These are phyloP conservation scores for Cybosia mesomella DNA, from an alignment of 2,888 invertebrate genomes.

Conservation along the genomic window DNA sequence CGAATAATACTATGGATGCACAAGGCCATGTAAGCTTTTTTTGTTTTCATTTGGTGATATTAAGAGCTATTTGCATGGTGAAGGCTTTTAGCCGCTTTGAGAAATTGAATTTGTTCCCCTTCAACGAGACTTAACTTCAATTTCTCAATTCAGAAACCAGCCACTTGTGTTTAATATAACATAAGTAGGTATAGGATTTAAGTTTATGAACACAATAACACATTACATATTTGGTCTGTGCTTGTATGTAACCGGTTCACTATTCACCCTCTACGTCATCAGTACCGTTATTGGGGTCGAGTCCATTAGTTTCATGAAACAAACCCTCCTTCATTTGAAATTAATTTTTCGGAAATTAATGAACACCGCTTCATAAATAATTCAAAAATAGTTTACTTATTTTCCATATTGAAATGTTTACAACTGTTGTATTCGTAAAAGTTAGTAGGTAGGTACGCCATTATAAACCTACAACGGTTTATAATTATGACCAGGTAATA, in stretches of 20 bases:
- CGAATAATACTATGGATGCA: conserved; percentile 94
- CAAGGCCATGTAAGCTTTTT: conserved; percentile 91
- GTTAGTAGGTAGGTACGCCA: conserved; percentile 1
- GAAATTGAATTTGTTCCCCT: too few relatives aligned
- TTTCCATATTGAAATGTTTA: conserved; percentile 14
- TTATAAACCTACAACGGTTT: conserved; percentile 10
- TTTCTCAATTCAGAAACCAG: too few relatives aligned
- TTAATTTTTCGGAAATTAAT: conserved; percentile 28
- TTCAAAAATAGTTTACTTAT: conserved; percentile 21
- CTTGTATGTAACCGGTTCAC: background rate
- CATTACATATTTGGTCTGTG: background rate
- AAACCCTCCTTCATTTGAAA: conserved; percentile 12
- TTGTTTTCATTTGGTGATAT: background rate
- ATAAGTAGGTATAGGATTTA: too few relatives aligned
- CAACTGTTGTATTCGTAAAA: background rate
- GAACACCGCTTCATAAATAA: conserved; percentile 24
- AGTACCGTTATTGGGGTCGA: background rate
- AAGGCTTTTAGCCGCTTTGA: too few relatives aligned
- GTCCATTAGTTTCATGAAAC: background rate
- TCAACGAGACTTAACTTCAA: too few relatives aligned
- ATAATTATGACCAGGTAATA: background rate
- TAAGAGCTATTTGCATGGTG: background rate
- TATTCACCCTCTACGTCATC: background rate
- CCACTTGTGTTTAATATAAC: too few relatives aligned
- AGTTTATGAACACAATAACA: too few relatives aligned